These are phyloP conservation scores for Cyprinodon diabolis DNA, from an alignment of 2,797 vertebrate genomes.

Conservation along the genomic window DNA sequence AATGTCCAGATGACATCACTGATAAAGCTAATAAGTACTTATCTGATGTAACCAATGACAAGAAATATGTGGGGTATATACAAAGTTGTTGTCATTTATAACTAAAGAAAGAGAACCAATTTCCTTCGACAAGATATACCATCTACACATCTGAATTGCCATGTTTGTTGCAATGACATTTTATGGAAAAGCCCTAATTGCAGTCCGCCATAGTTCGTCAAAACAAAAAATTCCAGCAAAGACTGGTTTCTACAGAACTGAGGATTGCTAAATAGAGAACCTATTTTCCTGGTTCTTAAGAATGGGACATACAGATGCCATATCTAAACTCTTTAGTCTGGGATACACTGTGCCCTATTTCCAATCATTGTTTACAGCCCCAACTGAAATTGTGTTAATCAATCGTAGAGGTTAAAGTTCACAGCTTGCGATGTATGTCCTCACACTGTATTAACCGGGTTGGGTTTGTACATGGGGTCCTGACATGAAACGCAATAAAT, in stretches of 20 bases:
- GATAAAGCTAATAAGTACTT: background rate
- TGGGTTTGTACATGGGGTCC: too few relatives aligned
- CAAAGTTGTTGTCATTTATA: background rate
- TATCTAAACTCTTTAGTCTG: background rate
- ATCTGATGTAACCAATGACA: background rate
- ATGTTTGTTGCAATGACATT: background rate
- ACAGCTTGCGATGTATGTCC: too few relatives aligned
- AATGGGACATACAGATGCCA: background rate
- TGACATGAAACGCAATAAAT: too few relatives aligned
- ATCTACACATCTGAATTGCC: background rate
- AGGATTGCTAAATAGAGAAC: too few relatives aligned
- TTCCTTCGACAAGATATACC: background rate
- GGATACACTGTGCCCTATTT: too few relatives aligned
- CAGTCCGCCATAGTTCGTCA: background rate
- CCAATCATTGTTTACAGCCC: too few relatives aligned
- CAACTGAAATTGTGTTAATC: too few relatives aligned
- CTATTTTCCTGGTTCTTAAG: background rate
- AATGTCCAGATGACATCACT: background rate
- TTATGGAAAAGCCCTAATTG: too few relatives aligned
- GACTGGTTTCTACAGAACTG: too few relatives aligned
- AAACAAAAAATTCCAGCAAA: too few relatives aligned
- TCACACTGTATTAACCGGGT: too few relatives aligned
- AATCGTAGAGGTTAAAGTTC: too few relatives aligned
- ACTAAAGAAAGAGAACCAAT: background rate
- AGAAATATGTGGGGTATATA: background rate